A percentile compares a stretch with the other conserved stretches of the same genome.
phyloP scores from a whole-genome alignment of 2,888 invertebrate genomes.

The Dynastes hyllus region DNA sequence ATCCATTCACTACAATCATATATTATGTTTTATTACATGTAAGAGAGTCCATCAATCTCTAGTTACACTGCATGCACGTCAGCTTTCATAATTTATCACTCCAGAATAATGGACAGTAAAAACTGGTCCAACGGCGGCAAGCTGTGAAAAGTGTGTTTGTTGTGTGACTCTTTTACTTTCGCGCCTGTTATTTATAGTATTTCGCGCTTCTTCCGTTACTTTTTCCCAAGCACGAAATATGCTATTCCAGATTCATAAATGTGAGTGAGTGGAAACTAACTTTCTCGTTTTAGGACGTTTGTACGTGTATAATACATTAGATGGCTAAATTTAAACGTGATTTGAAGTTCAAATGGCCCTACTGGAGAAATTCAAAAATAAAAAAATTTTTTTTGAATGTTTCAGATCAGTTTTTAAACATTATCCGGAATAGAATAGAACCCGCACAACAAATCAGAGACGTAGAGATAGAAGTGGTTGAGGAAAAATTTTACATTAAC shows the following conservation, averaged over 20 bases:
- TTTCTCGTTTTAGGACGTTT: constrained; percentile 6
- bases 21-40: constrained; percentile 47
- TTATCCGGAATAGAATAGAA: neutral
- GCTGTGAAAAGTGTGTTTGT: constrained; percentile 36
- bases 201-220: neutral
- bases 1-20: constrained; percentile 29
- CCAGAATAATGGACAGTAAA: constrained; percentile 40
- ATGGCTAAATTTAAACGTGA: neutral
- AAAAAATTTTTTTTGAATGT: too few species aligned
- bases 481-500: too few species aligned
- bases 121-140: constrained; percentile 23
- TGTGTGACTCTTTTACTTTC: constrained; percentile 35
- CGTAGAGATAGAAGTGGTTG: neutral
- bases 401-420: neutral
- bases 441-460: neutral
- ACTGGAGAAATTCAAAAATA: constrained; percentile 12
- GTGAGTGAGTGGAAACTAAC: constrained; percentile 21
- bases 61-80: constrained; percentile 43
- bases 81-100: constrained; percentile 37
- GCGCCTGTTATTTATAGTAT: constrained; percentile 23
- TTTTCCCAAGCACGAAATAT: constrained; percentile 13
- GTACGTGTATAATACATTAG: constrained; percentile 6
- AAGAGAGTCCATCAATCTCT: constrained; percentile 46
- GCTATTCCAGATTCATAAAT: constrained; percentile 14
- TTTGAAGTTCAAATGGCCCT: constrained; percentile 7